These are phyloP conservation scores for Anas georgica DNA, from an alignment of 2,797 vertebrate genomes.

Conservation along the genomic window DNA sequence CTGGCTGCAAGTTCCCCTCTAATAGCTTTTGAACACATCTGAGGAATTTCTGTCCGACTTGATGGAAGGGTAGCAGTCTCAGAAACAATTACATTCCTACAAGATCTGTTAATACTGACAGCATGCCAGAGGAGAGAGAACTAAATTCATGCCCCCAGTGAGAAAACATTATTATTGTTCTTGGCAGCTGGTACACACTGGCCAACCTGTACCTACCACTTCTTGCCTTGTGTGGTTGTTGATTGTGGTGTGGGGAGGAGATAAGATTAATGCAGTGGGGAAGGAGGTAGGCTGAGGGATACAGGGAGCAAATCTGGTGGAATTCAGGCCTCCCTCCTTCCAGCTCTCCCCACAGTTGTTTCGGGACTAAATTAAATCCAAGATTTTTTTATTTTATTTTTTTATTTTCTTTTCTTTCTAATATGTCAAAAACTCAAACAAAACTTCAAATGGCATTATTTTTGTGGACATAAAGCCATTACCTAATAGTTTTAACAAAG, in stretches of 20 bases:
- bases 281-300: neutral
- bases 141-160: neutral
- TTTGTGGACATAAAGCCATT: conserved; percentile 27
- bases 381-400: neutral
- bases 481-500: conserved; percentile 63
- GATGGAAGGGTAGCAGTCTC: neutral
- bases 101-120: neutral
- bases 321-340: neutral
- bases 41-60: neutral
- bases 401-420: neutral
- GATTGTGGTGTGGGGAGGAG: neutral
- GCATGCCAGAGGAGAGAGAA: neutral
- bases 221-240: neutral
- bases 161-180: conserved; percentile 38
- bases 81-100: neutral
- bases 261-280: neutral
- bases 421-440: neutral
- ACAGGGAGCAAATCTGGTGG: neutral
- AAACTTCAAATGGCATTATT: neutral
- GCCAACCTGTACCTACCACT: neutral
- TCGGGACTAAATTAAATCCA: neutral
- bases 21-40: neutral
- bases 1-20: neutral
- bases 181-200: neutral
- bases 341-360: neutral